phyloP scores from a whole-genome alignment of 2,888 invertebrate genomes.

The Pediacus dermestoides region DNA sequence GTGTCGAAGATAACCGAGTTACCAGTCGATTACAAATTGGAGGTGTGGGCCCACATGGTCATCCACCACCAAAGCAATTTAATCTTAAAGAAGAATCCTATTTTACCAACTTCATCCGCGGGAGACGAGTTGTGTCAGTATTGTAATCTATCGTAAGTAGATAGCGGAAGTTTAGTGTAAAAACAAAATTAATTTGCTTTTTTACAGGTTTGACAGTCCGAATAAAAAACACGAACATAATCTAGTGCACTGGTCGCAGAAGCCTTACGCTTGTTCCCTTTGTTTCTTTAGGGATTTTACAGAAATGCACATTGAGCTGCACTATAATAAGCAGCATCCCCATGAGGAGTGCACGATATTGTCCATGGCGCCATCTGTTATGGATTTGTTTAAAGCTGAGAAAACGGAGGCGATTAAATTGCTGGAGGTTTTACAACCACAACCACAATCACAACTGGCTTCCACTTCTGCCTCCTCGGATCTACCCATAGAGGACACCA shows the following conservation, averaged over 20 bases:
- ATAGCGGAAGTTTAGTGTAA: no score
- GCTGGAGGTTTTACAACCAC: no score
- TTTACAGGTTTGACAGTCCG: slow-evolving; percentile 28
- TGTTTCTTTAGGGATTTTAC: slow-evolving; percentile 45
- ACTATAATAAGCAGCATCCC: slow-evolving; percentile 26
- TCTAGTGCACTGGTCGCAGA: slow-evolving; percentile 51
- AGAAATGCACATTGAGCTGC: slow-evolving; percentile 37
- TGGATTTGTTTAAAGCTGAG: no score
- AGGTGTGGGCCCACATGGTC: slow-evolving; percentile 37
- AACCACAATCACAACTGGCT: no score
- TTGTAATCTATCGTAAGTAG: no score
- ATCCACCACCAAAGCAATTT: slow-evolving; percentile 14
- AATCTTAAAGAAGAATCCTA: slow-evolving; percentile 6
- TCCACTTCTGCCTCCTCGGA: no score
- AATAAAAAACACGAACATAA: slow-evolving; percentile 48
- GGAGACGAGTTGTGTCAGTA: no score
- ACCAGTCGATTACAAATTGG: slow-evolving; percentile 27
- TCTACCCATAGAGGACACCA: no score
- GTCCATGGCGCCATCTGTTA: slow-evolving; percentile 22
- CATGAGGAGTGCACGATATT: slow-evolving; percentile 11
- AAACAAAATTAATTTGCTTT: no score
- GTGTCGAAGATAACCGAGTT: slow-evolving; percentile 21
- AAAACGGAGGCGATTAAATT: no score
- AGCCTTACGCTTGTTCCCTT: slow-evolving; percentile 49
- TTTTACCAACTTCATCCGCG: no score